Evolutionary conservation across 1,140 invertebrate genomes (phyloP).

Genomic region (Drosophila prosaltans): DNA sequence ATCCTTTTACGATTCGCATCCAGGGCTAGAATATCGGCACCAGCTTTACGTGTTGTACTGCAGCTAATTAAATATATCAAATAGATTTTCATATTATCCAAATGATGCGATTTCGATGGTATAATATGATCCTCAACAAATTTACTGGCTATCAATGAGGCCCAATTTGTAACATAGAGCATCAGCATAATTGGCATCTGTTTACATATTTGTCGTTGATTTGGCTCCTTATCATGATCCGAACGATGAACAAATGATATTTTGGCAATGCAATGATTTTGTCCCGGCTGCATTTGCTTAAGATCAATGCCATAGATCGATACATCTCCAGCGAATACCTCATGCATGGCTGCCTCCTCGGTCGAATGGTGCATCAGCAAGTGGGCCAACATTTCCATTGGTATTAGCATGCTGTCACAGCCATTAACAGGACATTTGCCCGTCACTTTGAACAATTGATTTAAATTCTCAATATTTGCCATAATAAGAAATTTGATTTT

Average conservation of each 20-base stretch:
- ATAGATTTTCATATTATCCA: not conserved
- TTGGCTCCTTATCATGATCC: not conserved
- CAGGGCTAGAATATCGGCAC: not conserved
- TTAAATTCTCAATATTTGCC: constrained; percentile 3
- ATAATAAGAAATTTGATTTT: not conserved
- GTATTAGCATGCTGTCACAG: not conserved
- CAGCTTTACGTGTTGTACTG: not conserved
- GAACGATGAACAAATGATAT: not conserved
- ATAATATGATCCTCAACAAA: constrained; percentile 11
- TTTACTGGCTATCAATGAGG: not conserved
- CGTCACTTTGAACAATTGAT: not conserved
- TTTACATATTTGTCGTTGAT: not conserved
- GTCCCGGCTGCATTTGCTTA: not conserved
- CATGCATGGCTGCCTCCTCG: not conserved
- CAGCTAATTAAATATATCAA: not conserved
- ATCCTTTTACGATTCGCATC: not conserved
- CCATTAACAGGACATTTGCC: not conserved
- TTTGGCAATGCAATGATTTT: constrained; percentile 17
- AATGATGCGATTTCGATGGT: not conserved
- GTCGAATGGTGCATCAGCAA: not conserved
- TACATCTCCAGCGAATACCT: not conserved
- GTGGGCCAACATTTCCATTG: constrained; percentile 8
- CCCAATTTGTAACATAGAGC: constrained; percentile 12
- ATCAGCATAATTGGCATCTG: constrained; percentile 2
- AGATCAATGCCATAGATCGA: not conserved